Conservation (phyloP, 2,113 vertebrate species). For the Dasyornis broadbenti region DNA sequence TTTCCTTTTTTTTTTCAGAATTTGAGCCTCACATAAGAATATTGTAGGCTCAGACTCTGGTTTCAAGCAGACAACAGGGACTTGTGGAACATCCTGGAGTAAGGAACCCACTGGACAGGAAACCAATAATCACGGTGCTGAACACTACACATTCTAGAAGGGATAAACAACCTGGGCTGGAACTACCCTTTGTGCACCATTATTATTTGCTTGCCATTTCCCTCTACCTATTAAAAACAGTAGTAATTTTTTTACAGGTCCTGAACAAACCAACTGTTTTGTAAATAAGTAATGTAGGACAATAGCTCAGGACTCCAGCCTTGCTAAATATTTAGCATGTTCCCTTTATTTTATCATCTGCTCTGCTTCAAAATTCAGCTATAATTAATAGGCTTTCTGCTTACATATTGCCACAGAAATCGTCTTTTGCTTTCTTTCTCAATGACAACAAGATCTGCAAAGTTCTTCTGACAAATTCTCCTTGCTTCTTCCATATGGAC, state of each 20-base stretch:
- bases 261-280: not conserved
- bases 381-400: not conserved
- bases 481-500: constrained; percentile 80
- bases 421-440: constrained; percentile 81
- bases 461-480: constrained; percentile 81
- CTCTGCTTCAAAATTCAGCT: not conserved
- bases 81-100: not conserved
- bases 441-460: constrained; percentile 84
- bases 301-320: not conserved
- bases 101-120: not conserved
- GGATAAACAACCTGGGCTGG: not conserved
- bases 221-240: not conserved
- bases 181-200: not conserved
- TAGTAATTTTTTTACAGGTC: not conserved
- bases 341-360: not conserved
- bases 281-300: not conserved
- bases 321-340: not conserved
- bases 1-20: not conserved
- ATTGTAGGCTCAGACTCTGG: not conserved
- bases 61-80: not conserved
- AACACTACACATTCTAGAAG: not conserved
- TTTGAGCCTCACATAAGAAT: not conserved
- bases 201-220: not conserved
- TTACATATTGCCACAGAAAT: constrained; percentile 88
- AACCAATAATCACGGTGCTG: not conserved